Evolutionary conservation across 2,888 invertebrate genomes (phyloP), one percentile per base, ranked within the genome.

Genomic region (Vannuccia rotundouncinata): DNA sequence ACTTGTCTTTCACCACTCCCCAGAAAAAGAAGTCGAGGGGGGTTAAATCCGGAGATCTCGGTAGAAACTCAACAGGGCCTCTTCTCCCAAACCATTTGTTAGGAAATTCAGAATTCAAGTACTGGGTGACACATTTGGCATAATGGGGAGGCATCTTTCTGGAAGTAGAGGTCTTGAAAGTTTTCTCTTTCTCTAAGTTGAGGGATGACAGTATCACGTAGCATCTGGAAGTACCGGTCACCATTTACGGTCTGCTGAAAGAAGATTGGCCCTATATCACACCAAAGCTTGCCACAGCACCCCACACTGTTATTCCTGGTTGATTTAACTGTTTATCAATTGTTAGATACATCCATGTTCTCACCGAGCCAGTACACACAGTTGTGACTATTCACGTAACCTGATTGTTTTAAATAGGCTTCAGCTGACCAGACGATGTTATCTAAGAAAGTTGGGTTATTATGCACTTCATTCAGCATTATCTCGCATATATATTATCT

Each of bases 131-230:
- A 66, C 22, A 66, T 66, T 66, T 66, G 66, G 66, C 66, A 5
- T 66, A 66, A n/a, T 66, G 66, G 22, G 66, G 45, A 5, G 66
- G 66, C n/a, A n/a, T n/a, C n/a, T n/a, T n/a, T n/a, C n/a, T n/a
- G n/a, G n/a, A n/a, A n/a, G n/a, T n/a, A 66, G 66, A 22, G 66
- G 66, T 66, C 66, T 22, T 66, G 2, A 27, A 66, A 66, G 5
- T 66, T 66, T 66, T 66, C 66, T 66, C 66, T n/a, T 66, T 66
- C 45, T 66, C 25, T 66, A 17, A 66, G 66, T 66, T 66, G 66
- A 66, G 66, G 66, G 25, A 66, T 66, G 13, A 66, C 66, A 66
- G 66, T 66, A 66, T 66, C 66, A 5, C 66, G 66, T 27, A 66
- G 66, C 25, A 66, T 66, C 66, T 66, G 13, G 10, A 22, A 66